A percentile compares a stretch with the other conserved stretches of the same genome.
Evolutionary conservation across 2,113 vertebrate species (phyloP).

Genomic region (Halcyon senegalensis): DNA sequence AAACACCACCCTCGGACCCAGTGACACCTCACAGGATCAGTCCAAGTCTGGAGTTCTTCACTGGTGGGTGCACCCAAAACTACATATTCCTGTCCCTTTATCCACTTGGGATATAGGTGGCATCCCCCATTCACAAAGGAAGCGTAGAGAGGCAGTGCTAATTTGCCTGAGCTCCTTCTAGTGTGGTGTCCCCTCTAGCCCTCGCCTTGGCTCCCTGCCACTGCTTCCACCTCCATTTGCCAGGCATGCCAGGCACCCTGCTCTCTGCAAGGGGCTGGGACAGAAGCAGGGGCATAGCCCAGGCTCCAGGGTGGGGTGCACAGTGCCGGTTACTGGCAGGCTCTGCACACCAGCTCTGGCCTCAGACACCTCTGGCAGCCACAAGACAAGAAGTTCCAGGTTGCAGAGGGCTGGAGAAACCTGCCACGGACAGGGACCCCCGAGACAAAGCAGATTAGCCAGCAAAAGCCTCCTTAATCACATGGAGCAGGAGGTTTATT

Average conservation of each 20-base stretch:
- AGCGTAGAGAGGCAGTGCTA: too few species aligned
- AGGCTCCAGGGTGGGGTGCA: neutral
- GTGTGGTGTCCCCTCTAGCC: too few species aligned
- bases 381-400: neutral
- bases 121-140: too few species aligned
- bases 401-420: neutral
- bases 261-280: neutral
- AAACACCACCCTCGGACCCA: too few species aligned
- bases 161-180: too few species aligned
- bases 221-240: neutral
- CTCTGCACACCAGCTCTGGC: neutral
- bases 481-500: conserved; percentile 25
- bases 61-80: too few species aligned
- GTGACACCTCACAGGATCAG: too few species aligned
- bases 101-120: too few species aligned
- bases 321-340: accelerated
- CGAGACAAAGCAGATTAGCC: conserved; percentile 11
- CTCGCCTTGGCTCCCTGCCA: too few species aligned
- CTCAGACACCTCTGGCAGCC: neutral
- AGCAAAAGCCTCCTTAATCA: conserved; percentile 31
- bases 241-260: neutral
- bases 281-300: too few species aligned
- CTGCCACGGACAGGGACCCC: neutral
- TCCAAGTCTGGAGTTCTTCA: too few species aligned
- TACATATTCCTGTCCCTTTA: too few species aligned